Base-by-base conservation (phyloP, 2,797 vertebrate genomes). In the Hydrophis major region DNA sequence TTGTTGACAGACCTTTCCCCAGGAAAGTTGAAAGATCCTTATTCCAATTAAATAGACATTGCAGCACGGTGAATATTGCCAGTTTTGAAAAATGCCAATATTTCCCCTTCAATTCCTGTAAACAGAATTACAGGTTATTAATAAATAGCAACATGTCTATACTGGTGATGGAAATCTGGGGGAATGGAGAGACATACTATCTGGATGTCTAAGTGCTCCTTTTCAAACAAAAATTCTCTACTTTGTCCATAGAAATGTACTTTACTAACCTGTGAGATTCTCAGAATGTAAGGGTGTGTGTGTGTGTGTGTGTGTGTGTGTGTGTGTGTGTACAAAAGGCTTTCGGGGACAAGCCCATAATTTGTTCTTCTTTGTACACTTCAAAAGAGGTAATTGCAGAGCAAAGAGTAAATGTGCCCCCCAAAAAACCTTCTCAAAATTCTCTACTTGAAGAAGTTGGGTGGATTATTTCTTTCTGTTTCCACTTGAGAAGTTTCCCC, bases 11-110 rank as follows among this genome's bases (percentile, higher is more conserved):
- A 3, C 61, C 59, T 88, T 57, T 18, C 6, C 18, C 16, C 14
- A 69, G 88, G 86, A 55, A n/a, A 27, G 22, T 87, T 89, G 56
- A 66, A 90, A 91, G 86, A 32, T 53, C 63, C 56, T 55, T 55
- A 91, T 86, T 93, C 92, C 91, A 92, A 91, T 88, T 69, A 89
- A 88, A 91, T 89, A 59, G 66, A 61, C 50, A 90, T 37, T 28
- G 27, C 42, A 55, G 83, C 32, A 59, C 28, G 37, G 56, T n/a
- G 60, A 32, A 74, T 94, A 88, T 93, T 93, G 93, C 87, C 83
- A 87, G 20, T 83, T 53, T 27, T 13, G 3, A 22, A 12, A 53
- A 53, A 93, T 60, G 74, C 13, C 27, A 37, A 61, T 92, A 56
- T 63, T 56, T 50, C 69, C 50, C 10, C 89, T 55, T 89, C 61